These are phyloP conservation scores for Balaenoptera acutorostrata DNA, from an alignment of 2,113 vertebrate genomes.

Conservation along the genomic window DNA sequence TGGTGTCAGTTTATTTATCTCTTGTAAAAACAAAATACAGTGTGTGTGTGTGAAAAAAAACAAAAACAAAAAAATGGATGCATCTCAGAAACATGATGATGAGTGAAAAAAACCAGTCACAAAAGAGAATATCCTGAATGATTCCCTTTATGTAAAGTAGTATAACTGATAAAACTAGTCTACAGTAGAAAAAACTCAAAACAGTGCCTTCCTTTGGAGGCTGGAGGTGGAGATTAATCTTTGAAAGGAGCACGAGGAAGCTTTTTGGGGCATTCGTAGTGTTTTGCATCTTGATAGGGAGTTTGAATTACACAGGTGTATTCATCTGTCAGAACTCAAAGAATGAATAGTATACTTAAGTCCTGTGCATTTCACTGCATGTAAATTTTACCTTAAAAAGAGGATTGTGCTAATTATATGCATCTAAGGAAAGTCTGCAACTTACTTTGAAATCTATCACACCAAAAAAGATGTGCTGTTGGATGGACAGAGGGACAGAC, in stretches of 20 bases:
- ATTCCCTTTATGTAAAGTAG: background rate
- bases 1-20: no score
- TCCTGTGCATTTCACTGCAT: background rate
- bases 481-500: background rate
- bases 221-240: background rate
- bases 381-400: background rate
- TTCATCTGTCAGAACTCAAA: background rate
- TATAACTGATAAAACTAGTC: background rate
- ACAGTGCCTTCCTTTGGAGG: background rate
- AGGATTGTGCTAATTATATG: background rate
- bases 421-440: background rate
- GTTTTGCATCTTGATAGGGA: background rate
- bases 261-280: background rate
- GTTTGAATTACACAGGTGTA: background rate
- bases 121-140: background rate
- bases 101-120: background rate
- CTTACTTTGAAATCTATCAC: background rate
- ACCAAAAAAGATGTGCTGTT: background rate
- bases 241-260: background rate
- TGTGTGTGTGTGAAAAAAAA: no score
- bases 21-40: no score
- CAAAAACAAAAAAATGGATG: no score
- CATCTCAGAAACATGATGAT: background rate
- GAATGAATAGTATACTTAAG: background rate
- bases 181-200: background rate